Conservation (phyloP, 2,113 vertebrate genomes). For the Rhinoptilus africanus region DNA sequence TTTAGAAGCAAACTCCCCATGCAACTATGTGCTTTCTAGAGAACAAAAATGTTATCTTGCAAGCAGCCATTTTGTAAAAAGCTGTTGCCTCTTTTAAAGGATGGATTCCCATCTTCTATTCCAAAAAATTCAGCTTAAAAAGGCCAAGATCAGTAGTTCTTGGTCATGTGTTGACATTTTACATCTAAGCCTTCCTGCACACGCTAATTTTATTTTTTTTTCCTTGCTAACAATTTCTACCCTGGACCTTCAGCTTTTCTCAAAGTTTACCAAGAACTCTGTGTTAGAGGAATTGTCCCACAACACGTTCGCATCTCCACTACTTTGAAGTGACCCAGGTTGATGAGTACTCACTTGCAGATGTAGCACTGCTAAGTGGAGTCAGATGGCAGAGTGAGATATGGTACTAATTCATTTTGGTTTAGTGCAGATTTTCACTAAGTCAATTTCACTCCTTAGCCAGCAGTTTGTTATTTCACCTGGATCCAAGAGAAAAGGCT, state of each 20-base stretch:
- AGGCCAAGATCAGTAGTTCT: neutral
- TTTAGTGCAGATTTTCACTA: neutral
- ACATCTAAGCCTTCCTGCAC: neutral
- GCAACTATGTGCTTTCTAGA: neutral
- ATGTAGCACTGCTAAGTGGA: neutral
- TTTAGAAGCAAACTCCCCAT: neutral
- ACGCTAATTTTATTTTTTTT: neutral
- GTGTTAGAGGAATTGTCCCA: neutral
- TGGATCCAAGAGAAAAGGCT: neutral
- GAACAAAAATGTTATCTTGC: neutral
- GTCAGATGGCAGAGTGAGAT: neutral
- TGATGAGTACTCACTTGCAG: fast-evolving
- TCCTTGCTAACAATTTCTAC: neutral
- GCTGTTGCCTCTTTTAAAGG: neutral
- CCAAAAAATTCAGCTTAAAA: neutral
- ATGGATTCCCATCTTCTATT: neutral
- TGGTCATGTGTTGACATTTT: neutral
- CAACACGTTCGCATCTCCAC: neutral
- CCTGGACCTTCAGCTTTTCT: neutral
- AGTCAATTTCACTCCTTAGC: neutral
- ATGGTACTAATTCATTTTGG: neutral
- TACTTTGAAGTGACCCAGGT: neutral
- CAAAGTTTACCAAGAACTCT: neutral
- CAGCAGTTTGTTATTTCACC: neutral
- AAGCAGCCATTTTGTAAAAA: neutral